A percentile compares a stretch with the other conserved stretches of the same genome.
Evolutionary conservation across 2,797 vertebrate genomes (phyloP).

Genomic region (Pogoniulus pusillus): DNA sequence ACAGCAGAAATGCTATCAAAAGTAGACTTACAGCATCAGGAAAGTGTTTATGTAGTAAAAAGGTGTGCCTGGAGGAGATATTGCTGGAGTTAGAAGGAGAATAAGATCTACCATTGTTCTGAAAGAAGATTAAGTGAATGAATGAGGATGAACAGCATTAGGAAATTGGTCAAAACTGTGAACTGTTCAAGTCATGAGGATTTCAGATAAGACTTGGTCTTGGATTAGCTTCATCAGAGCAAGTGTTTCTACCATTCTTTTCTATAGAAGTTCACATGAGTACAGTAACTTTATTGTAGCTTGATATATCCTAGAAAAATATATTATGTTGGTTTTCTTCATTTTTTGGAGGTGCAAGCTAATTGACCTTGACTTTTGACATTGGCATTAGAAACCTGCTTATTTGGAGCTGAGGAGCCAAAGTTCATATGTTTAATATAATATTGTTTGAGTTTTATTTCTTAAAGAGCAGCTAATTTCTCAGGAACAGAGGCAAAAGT

Average conservation of each 20-base stretch:
- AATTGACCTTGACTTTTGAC: not conserved
- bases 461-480: not conserved
- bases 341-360: not conserved
- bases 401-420: not conserved
- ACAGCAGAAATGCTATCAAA: too few species aligned
- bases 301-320: not conserved
- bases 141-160: too few species aligned
- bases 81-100: too few species aligned
- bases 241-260: not conserved
- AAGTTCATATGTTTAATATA: not conserved
- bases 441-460: not conserved
- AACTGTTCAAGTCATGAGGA: not conserved
- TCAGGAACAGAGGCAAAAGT: not conserved
- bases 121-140: too few species aligned
- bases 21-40: too few species aligned
- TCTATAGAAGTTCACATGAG: not conserved
- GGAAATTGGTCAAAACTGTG: not conserved
- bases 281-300: not conserved
- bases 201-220: not conserved
- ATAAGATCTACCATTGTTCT: too few species aligned
- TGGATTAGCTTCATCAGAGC: not conserved
- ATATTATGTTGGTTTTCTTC: not conserved
- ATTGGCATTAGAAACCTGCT: not conserved
- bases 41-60: too few species aligned
- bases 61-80: too few species aligned